Base-by-base conservation (phyloP, 2,888 invertebrate genomes). In the Drosophila merina region DNA sequence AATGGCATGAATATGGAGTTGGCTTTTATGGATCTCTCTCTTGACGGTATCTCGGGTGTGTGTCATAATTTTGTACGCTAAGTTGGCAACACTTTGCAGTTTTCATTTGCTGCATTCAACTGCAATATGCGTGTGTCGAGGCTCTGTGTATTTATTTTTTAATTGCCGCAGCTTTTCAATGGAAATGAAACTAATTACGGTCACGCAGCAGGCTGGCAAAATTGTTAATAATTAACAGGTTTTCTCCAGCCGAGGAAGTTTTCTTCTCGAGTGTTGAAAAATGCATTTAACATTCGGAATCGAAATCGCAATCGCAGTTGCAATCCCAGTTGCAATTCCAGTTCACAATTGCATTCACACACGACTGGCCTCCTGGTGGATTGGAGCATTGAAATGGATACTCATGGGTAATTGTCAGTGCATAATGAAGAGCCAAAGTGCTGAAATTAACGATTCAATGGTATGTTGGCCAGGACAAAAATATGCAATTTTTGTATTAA, bases 151-250 rank as follows among this genome's bases (percentile, higher is more conserved):
- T 69, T 74, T 56, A 66, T 64, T 60, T 78, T 82, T 82, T 82
- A 88, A 88, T 83, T 86, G 88, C 73, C 4, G 75, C 67, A 57
- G 74, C 55, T 75, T 86, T 81, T 88, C 86, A 86, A 78, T 88
- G 84, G 87, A 85, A 88, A 81, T 84, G 60, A 78, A 78, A 63
- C 78, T 88, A 88, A 90, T 89, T 89, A 86, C 67, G 72, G 63
- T 71, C 88, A 87, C 79, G 88, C 86, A 85, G 88, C 84, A 81
- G 75, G 60, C 62, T 49, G 66, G 72, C 74, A 69, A 79, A 89
- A 90, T 90, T 87, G 87, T 82, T 80, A 76, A 79, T 90, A 90
- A 89, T 89, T 89, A 89, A 78, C 86, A 86, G 89, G 81, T 89
- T 86, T 80, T 75, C 56, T 56, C 52, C 56, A 64, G n/a, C 59